phyloP scores from a whole-genome alignment of 2,888 invertebrate species.

The Oscheius onirici region DNA sequence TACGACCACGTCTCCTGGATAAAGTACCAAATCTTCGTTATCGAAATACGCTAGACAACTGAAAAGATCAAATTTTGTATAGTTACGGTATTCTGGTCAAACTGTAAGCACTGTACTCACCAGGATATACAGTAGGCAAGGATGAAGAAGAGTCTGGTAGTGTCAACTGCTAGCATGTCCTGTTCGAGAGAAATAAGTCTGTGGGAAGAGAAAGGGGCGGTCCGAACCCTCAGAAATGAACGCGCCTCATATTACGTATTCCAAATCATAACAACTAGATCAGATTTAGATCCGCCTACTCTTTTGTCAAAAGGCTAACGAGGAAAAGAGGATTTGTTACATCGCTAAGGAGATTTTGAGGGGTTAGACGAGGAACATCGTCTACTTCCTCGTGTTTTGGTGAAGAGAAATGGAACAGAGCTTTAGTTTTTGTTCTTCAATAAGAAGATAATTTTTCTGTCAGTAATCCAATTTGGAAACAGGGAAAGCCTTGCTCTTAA shows the following conservation, averaged over 20 bases:
- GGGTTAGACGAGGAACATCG: too few species aligned
- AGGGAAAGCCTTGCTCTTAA: too few species aligned
- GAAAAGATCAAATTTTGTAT: neutral
- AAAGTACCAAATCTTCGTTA: neutral
- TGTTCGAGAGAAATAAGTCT: too few species aligned
- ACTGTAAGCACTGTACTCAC: neutral
- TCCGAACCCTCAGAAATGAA: slow-evolving; percentile 1
- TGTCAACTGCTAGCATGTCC: neutral
- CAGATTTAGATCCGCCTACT: too few species aligned
- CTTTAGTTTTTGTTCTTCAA: too few species aligned
- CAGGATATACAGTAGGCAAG: slow-evolving; percentile 8
- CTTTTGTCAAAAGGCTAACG: too few species aligned
- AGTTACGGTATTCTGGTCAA: neutral
- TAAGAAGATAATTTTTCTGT: too few species aligned
- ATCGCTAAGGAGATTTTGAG: too few species aligned
- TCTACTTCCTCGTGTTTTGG: too few species aligned
- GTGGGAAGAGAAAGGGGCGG: slow-evolving; percentile 1
- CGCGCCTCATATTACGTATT: slow-evolving; percentile 1
- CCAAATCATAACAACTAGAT: slow-evolving; percentile 13
- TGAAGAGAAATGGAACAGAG: too few species aligned
- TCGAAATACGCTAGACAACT: neutral
- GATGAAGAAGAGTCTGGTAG: slow-evolving; percentile 1
- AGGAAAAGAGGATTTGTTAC: too few species aligned
- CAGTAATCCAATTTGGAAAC: too few species aligned
- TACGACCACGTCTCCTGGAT: slow-evolving; percentile 2